Percentiles rank a stretch among this genome's conserved stretches.
These are phyloP conservation scores for Heliopora coerulea DNA, from an alignment of 92 coral and sea anemone species.

Conservation along the genomic window DNA sequence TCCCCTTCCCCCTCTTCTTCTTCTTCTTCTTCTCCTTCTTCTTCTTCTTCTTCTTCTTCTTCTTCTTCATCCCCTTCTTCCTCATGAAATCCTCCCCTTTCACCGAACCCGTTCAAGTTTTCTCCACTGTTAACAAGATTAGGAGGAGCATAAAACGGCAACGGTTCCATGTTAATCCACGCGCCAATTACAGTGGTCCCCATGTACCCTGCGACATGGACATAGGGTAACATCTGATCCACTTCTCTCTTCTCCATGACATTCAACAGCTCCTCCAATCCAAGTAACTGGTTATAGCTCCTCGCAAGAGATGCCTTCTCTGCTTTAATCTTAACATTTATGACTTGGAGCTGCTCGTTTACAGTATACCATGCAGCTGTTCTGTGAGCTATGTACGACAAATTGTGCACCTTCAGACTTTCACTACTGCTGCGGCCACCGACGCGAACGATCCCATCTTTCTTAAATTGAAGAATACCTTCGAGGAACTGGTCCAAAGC, in stretches of 20 bases:
- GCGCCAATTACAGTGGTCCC: slow-evolving; percentile 32
- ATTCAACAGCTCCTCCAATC: slow-evolving; percentile 4
- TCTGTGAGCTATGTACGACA: slow-evolving; percentile 23
- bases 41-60: slow-evolving; percentile 24
- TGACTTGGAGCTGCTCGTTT: not conserved
- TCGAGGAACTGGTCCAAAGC: slow-evolving; percentile 93
- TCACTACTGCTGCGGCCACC: slow-evolving; percentile 87
- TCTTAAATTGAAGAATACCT: slow-evolving; percentile 69
- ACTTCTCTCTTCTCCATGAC: slow-evolving; percentile 16
- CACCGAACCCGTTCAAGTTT: not conserved
- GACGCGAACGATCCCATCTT: slow-evolving; percentile 74
- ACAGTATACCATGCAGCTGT: slow-evolving; percentile 30
- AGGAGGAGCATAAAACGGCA: slow-evolving; percentile 25
- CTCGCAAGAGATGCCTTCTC: slow-evolving; percentile 12
- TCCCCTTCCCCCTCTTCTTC: not conserved
- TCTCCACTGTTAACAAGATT: no score
- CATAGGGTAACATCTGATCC: slow-evolving; percentile 18
- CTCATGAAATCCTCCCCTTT: not conserved
- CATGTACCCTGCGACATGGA: slow-evolving; percentile 11
- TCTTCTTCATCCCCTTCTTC: not conserved
- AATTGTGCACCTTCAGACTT: slow-evolving; percentile 55
- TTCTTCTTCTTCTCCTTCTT: not conserved
- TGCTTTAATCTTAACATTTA: not conserved
- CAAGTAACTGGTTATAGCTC: not conserved
- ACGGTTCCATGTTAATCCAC: slow-evolving; percentile 33